Conservation (phyloP, 1,140 invertebrate species). For the Centruroides vittatus region DNA sequence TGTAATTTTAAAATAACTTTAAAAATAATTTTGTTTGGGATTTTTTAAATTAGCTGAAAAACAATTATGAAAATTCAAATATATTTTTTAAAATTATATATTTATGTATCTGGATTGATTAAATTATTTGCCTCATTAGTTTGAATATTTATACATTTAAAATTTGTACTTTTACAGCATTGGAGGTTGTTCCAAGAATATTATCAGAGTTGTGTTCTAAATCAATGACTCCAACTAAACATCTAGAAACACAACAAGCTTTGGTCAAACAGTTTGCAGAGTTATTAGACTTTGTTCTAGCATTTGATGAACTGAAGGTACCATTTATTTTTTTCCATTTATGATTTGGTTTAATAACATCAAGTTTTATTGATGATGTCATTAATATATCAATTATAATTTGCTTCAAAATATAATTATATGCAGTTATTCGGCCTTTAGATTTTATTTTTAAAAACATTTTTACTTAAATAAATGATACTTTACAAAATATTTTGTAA, state of each 20-base stretch:
- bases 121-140: not conserved
- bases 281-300: slow-evolving; percentile 84
- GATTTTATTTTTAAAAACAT: too few relatives aligned
- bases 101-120: too few relatives aligned
- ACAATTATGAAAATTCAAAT: too few relatives aligned
- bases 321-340: not conserved
- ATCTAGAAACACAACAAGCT: slow-evolving; percentile 83
- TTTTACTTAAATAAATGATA: too few relatives aligned
- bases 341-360: not conserved
- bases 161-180: slow-evolving; percentile 26
- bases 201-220: slow-evolving; percentile 70
- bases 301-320: slow-evolving; percentile 84
- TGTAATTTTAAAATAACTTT: too few relatives aligned
- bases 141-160: not conserved
- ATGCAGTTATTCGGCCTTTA: not conserved
- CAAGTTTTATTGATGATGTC: too few relatives aligned
- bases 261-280: slow-evolving; percentile 88
- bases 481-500: too few relatives aligned
- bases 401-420: not conserved
- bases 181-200: slow-evolving; percentile 64
- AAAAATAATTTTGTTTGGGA: too few relatives aligned
- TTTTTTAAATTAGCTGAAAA: too few relatives aligned
- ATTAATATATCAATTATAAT: too few relatives aligned
- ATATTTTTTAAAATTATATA: too few relatives aligned
- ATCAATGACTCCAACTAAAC: slow-evolving; percentile 67